Conservation (phyloP, 2,113 vertebrate genomes). For the Chloropsis hardwickii region DNA sequence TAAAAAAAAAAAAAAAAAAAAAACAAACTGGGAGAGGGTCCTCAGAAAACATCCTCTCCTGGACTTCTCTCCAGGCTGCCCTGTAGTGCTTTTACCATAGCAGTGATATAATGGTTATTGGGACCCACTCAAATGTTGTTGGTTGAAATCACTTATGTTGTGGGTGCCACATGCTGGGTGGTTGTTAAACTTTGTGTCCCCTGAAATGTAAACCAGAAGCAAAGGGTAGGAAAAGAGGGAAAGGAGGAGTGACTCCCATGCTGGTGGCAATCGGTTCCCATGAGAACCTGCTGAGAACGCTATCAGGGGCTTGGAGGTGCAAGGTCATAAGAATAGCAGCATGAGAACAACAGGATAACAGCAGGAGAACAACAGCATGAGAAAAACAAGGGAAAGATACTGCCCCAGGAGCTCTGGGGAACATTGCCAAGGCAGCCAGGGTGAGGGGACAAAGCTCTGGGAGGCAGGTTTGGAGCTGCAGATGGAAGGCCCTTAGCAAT, state of each 20-base stretch:
- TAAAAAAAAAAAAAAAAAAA: neutral
- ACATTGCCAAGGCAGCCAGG: neutral
- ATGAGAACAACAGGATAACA: neutral
- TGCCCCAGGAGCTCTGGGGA: neutral
- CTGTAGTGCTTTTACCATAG: neutral
- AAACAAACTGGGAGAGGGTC: neutral
- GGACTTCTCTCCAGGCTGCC: neutral
- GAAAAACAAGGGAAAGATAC: neutral
- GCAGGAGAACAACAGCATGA: neutral
- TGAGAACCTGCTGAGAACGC: neutral
- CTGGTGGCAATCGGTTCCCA: neutral
- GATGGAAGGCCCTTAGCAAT: neutral
- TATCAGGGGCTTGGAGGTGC: slow-evolving; percentile 21
- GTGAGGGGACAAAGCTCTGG: neutral
- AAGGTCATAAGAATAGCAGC: slow-evolving; percentile 17
- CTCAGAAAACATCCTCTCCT: neutral
- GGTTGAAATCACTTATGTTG: neutral
- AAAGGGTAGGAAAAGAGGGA: neutral
- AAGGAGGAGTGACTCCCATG: neutral
- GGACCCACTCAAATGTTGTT: neutral
- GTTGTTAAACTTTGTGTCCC: neutral
- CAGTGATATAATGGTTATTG: neutral
- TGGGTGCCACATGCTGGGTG: accelerated
- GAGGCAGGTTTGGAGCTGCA: neutral
- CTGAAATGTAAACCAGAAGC: neutral